These are phyloP conservation scores for Notarius lentiginosus DNA, from an alignment of 2,113 vertebrate species.

Conservation along the genomic window DNA sequence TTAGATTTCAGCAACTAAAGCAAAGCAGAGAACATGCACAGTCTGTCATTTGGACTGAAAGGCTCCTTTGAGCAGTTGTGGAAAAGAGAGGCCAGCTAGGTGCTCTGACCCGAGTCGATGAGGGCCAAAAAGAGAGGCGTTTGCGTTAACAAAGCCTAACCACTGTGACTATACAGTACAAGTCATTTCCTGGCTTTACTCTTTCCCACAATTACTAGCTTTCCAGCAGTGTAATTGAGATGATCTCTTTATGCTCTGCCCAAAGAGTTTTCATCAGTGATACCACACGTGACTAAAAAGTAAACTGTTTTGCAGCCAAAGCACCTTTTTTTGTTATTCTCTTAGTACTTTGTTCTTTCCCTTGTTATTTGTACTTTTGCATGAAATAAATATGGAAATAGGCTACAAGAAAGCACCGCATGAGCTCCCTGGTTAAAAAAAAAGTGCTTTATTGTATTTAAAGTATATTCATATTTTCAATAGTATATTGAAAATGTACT, in stretches of 20 bases:
- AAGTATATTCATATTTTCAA: too few relatives aligned
- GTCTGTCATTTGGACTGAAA: constrained; percentile 13
- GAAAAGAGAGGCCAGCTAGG: not conserved
- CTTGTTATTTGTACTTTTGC: not conserved
- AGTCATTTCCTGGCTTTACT: constrained; percentile 36
- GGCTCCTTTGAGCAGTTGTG: constrained; percentile 24
- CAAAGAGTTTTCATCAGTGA: not conserved
- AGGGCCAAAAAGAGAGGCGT: constrained; percentile 10
- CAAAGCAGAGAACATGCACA: not conserved
- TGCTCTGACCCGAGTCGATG: constrained; percentile 19
- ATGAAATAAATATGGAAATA: constrained; percentile 17
- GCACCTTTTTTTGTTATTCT: not conserved
- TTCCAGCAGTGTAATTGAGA: constrained; percentile 35
- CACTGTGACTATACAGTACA: constrained; percentile 25
- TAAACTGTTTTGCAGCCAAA: constrained; percentile 1
- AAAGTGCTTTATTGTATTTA: too few relatives aligned
- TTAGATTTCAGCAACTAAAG: not conserved
- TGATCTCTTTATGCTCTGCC: constrained; percentile 21
- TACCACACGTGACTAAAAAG: not conserved
- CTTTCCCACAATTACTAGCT: constrained; percentile 30
- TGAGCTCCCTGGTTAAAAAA: not conserved
- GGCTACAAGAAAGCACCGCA: not conserved
- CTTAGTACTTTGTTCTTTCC: not conserved
- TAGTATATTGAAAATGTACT: too few relatives aligned
- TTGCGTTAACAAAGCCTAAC: constrained; percentile 31